phyloP scores from a whole-genome alignment of 2,888 invertebrate species.

The Polydrusus cervinus region DNA sequence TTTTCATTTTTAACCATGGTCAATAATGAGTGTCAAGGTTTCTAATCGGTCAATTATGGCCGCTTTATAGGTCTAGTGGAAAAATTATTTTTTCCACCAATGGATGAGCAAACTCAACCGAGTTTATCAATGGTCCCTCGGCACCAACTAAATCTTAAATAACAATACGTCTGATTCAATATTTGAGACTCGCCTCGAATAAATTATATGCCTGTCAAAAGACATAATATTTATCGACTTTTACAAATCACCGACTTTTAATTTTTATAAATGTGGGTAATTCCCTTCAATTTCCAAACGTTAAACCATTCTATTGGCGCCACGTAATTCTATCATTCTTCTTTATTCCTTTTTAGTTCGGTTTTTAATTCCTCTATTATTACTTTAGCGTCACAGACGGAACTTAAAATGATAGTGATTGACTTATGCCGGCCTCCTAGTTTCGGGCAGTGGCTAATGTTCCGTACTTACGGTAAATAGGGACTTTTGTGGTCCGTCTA shows the following conservation, averaged over 20 bases:
- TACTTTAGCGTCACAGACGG: constrained; percentile 17
- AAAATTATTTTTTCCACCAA: no score
- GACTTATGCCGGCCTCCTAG: constrained; percentile 35
- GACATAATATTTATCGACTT: constrained; percentile 14
- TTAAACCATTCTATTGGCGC: constrained; percentile 20
- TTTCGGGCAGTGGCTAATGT: constrained; percentile 37
- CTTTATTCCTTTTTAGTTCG: constrained; percentile 3
- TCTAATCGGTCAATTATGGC: no score
- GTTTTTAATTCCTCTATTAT: constrained; percentile 29
- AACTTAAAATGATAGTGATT: constrained; percentile 33
- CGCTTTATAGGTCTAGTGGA: no score
- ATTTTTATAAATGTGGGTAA: not conserved
- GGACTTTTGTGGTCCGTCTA: constrained; percentile 26
- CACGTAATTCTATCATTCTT: constrained; percentile 23
- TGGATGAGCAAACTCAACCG: no score
- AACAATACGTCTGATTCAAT: not conserved
- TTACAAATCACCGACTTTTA: constrained; percentile 18
- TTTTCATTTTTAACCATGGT: no score
- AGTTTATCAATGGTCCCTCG: no score
- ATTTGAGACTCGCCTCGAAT: not conserved
- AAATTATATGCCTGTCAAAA: constrained; percentile 11
- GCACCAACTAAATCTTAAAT: no score
- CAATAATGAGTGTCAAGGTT: no score
- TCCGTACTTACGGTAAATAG: constrained; percentile 30
- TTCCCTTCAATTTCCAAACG: not conserved